Evolutionary conservation across 1,140 invertebrate species (phyloP), one percentile per base, ranked within the genome.

Genomic region (Schmidtea mediterranea): DNA sequence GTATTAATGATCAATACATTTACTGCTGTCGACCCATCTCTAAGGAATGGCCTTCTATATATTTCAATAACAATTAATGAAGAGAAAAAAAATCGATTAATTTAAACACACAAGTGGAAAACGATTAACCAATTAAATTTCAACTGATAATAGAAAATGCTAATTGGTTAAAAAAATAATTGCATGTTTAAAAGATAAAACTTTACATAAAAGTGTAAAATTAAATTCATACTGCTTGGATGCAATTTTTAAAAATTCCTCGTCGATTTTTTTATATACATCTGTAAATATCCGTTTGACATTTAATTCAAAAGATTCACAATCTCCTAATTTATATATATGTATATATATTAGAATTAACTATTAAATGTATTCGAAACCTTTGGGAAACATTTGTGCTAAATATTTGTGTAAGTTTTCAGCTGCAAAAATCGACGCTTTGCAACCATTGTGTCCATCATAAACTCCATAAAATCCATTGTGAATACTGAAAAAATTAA

Each of bases 11-110:
- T 55, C 2, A 71, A 49, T 10, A 69, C 55, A 23, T 60, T 54
- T 38, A 66, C 62, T 12, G 62, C 68, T 48, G 69, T 71, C 12
- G 65, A 63, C 5, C 69, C 69, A 61, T 71, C 69, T 55, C 70
- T 71, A 64, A 67, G 64, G 6, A 60, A 54, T 21, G 69, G 69
- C 52, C 64, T 67, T 21, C 67, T 68, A 51, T 23, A 58, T 54
- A 19, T 43, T n/a, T 16, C n/a, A 36, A 41, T 15, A 46, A 1
- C 18, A 15, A 37, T 21, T 10, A 24, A 23, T 49, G 22, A 10
- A 49, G 10, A 36, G n/a, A n/a, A 12, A n/a, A n/a, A n/a, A n/a
- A n/a, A n/a, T n/a, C n/a, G n/a, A 32, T 32, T 32, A 32, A 6
- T 32, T 32, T 32, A 32, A 3, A 32, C 26, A 32, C 26, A 32